Base-by-base conservation (phyloP, 2,888 invertebrate genomes). In the Trimorus sp. region DNA sequence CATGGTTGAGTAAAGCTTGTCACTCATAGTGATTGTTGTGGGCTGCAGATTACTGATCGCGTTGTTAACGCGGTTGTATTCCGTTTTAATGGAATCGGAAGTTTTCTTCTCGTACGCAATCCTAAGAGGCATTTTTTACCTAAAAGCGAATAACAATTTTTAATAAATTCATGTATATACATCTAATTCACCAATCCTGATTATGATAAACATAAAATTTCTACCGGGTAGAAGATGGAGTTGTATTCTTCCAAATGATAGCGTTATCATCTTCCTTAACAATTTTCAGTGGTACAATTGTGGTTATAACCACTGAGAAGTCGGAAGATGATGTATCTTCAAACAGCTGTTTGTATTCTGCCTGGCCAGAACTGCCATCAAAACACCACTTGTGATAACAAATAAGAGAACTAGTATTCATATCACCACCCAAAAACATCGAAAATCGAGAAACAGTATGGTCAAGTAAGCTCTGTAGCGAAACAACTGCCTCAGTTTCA, bases 201-300 rank as follows among this genome's bases (percentile, higher is more conserved):
- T 51, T 51, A n/a, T 51, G 14, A 51, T 4, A 51, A 56, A 56
- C n/a, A 26, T 51, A 36, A 48, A 48, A 51, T 7, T 7, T 8
- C 42, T 54, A 68, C 68, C 68, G 56, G 37, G 66, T 75, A 26
- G 75, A 75, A 42, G 63, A 65, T 49, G 75, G 75, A 40, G 65
- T 58, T 26, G 14, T 11, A 68, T 75, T 75, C 49, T 68, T 14
- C 75, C 75, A 75, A 37, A 65, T 56, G 1, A 60, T 45, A 38
- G 0, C 7, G n/a, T 54, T 48, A 45, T 37, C 9, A 37, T 51
- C 36, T 7, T 26, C 11, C 9, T 56, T 0, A 36, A 65, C 15
- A n/a, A 65, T 53, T 65, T 53, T 14, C 6, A 74, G 15, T 11
- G 74, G 65, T 54, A 74, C 74, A 63, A 74, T 65, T 14, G 74